Evolutionary conservation across 1,140 invertebrate genomes (phyloP), one percentile per base, ranked within the genome.

Genomic region (Cyclargus thomasi): DNA sequence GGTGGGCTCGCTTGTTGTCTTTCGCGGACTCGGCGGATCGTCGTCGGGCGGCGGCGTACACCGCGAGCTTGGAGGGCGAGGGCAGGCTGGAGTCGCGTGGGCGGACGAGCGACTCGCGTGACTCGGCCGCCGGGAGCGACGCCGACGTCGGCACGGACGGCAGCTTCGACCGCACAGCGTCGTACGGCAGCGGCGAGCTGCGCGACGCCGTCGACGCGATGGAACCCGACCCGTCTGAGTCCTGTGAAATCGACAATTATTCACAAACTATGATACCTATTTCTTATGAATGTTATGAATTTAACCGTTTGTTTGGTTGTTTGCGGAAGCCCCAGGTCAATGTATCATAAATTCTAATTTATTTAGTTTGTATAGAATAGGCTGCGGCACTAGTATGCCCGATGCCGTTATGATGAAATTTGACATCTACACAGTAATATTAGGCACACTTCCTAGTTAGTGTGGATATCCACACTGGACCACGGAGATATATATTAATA

Each of bases 91-190:
- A 87, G 70, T 91, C 89, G 6, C 88, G 82, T 0, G 87, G 86
- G 5, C 90, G 78, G 29, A 91, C 86, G 0, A 91, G 73, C 0
- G 90, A 91, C 66, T 91, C 90, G 5, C 90, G 74, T 6, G 90
- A 91, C 66, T 90, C 89, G 0, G 90, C 89, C 6, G 89, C 89
- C 0, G 90, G 89, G 0, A 90, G 77, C 0, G 90, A 91, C 17
- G 89, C 87, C 1, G 90, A 91, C 0, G 89, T 91, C 1, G 89
- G 88, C 80, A 71, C 92, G 67, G 83, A 93, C n/a, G 94, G 93
- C 64, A 94, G 74, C 8, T 94, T 94, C n/a, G 64, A 66, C n/a
- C 94, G 88, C 0, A 92, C 92, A 5, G 93, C 91, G 11, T 90
- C 87, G 72, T 86, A 90, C 5, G 87, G 86, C 22, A 86, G 73